A percentile compares a stretch with the other conserved stretches of the same genome.
phyloP scores from a whole-genome alignment of 2,888 invertebrate genomes.

The Chirona hameri region DNA sequence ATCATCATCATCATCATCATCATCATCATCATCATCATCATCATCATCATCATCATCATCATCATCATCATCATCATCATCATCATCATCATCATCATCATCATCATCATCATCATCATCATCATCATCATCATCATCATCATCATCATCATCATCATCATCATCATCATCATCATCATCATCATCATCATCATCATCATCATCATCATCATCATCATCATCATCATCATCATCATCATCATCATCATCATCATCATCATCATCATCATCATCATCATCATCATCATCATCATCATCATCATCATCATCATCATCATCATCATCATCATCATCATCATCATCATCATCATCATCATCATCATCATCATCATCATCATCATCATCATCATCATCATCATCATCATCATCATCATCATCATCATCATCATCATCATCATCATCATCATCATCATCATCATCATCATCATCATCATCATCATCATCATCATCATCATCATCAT shows the following conservation, averaged over 20 bases:
- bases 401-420: slow-evolving; percentile 22
- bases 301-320: slow-evolving; percentile 22
- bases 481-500: slow-evolving; percentile 22
- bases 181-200: slow-evolving; percentile 22
- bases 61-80: slow-evolving; percentile 22
- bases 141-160: slow-evolving; percentile 22
- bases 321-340: slow-evolving; percentile 22
- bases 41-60: slow-evolving; percentile 22
- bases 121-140: slow-evolving; percentile 22
- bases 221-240: slow-evolving; percentile 22
- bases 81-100: slow-evolving; percentile 22
- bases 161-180: slow-evolving; percentile 22
- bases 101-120: slow-evolving; percentile 22
- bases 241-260: slow-evolving; percentile 22
- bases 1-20: slow-evolving; percentile 22
- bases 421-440: slow-evolving; percentile 22
- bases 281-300: slow-evolving; percentile 22
- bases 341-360: slow-evolving; percentile 22
- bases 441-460: slow-evolving; percentile 22
- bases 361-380: slow-evolving; percentile 22
- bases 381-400: slow-evolving; percentile 22
- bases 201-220: slow-evolving; percentile 22
- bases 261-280: slow-evolving; percentile 22
- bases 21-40: slow-evolving; percentile 22
- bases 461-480: slow-evolving; percentile 22